Evolutionary conservation across 1,140 invertebrate genomes (phyloP), one percentile per base, ranked within the genome.

Genomic region (Pogonomyrmex barbatus): DNA sequence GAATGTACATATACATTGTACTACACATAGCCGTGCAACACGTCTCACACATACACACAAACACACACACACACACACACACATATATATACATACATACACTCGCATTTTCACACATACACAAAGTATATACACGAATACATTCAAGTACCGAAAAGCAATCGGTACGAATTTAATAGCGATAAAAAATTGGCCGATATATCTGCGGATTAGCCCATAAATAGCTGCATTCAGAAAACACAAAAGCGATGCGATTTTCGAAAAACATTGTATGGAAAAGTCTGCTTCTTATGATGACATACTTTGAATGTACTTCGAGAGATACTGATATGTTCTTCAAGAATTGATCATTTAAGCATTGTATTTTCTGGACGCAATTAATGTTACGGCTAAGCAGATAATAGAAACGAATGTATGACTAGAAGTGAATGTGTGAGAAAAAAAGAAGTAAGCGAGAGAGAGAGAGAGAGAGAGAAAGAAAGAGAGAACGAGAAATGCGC

Each of bases 1-100:
- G 89, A 94, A 94, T 95, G 94, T 95, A 95, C 92, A 95, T 95
- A 95, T 93, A 94, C 92, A 92, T 93, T 81, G 86, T 91, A 79
- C 58, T 42, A 77, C 42, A 39, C 63, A 91, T 92, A 56, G 63
- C 36, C 39, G 56, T 12, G 9, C n/a, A 12, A 82, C 52, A 79
- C 76, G 52, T 70, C 17, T 54, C 5, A 68, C 12, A 58, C 10
- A n/a, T 24, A 63, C 24, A 39, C 10, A 62, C 14, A 54, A 12
- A 1, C 4, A 42, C 30, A 60, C 30, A 42, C 4, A 45, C 39
- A 12, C 1, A 45, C 2, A 67, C 3, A 24, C 14, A 67, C 2
- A 30, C 5, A 68, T 9, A 47, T 9, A n/a, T 65, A n/a, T n/a
- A n/a, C n/a, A n/a, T n/a, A n/a, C n/a, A n/a, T n/a, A n/a, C 2